Conservation (phyloP, 2,888 invertebrate species). For the Athrips mouffetella region DNA sequence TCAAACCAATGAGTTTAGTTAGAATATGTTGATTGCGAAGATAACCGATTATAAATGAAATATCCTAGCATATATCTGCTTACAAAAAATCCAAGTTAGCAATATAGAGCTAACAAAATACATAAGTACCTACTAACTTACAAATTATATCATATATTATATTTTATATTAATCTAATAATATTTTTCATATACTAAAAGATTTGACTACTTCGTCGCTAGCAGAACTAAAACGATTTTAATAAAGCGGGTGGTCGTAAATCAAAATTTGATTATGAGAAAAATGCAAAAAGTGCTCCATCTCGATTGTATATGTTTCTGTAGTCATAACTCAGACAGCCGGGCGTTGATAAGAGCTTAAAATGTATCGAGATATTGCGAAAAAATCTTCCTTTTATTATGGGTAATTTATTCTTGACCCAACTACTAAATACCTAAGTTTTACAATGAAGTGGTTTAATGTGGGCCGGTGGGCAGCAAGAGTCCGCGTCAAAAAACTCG, state of each 20-base stretch:
- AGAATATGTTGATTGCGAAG: too few relatives aligned
- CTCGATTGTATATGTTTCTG: slow-evolving; percentile 18
- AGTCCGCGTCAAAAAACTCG: slow-evolving; percentile 40
- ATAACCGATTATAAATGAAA: too few relatives aligned
- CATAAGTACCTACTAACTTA: too few relatives aligned
- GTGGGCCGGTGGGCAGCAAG: slow-evolving; percentile 30
- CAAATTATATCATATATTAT: too few relatives aligned
- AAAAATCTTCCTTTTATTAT: slow-evolving; percentile 51
- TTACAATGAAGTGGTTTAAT: slow-evolving; percentile 62
- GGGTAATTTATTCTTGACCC: slow-evolving; percentile 53
- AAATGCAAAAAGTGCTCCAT: slow-evolving; percentile 45
- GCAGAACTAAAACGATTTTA: slow-evolving; percentile 54
- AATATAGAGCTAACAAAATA: too few relatives aligned
- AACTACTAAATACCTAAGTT: slow-evolving; percentile 63
- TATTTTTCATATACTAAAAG: too few relatives aligned
- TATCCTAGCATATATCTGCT: too few relatives aligned
- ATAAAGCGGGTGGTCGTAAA: slow-evolving; percentile 56
- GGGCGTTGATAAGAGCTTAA: slow-evolving; percentile 54
- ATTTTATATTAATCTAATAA: too few relatives aligned
- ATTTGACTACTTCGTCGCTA: slow-evolving; percentile 26
- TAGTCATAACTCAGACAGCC: slow-evolving; percentile 47
- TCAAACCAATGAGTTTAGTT: background rate
- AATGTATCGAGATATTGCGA: slow-evolving; percentile 48
- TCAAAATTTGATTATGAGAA: slow-evolving; percentile 67
- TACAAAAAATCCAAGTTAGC: too few relatives aligned